Base-by-base conservation (phyloP, 1,140 invertebrate species). In the Cydia fagiglandana region DNA sequence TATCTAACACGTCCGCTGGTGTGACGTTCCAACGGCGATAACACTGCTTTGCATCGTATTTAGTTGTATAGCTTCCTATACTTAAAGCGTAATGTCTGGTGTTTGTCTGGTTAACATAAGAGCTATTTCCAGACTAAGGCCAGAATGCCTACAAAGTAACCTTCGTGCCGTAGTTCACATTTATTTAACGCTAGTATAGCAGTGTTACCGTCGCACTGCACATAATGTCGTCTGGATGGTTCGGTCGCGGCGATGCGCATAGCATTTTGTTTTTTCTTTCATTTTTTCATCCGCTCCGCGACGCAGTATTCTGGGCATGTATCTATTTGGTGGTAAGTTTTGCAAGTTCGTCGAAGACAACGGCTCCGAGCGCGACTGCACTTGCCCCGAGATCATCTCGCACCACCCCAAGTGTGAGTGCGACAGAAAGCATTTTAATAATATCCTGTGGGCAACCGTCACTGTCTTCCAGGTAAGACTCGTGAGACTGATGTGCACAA, bases 281-380 rank as follows among this genome's bases (percentile, higher is more conserved):
- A 93, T 93, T 93, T 89, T 88, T 85, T 86, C 88, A 91, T 90
- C 88, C 86, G 85, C 81, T 87, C 82, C 87, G 81, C 86, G 83
- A 84, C 93, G 84, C 96, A 98, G 97, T 96, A 98, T 98, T 94
- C 96, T 98, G 94, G 98, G 98, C 94, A 99, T 98, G 97, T 98
- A 98, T 95, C 96, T 99, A 94, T 99, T 99, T 95, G 98, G 98
- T 94, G 98, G 98, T 96, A 98, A 98, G 96, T 99, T 99, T 98
- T 99, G 98, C 96, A 98, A 98, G 96, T 97, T 96, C 95, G 95
- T 95, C 93, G 97, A 98, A 94, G 96, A 97, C 93, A 96, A 95
- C 93, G 95, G 95, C 91, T 95, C 97, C 93, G 96, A 95, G 94
- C 95, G 95, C 88, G 96, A 96, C 93, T 99, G 98, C 94, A 97